Evolutionary conservation across 2,888 invertebrate species (phyloP).

Genomic region (Phania funesta): DNA sequence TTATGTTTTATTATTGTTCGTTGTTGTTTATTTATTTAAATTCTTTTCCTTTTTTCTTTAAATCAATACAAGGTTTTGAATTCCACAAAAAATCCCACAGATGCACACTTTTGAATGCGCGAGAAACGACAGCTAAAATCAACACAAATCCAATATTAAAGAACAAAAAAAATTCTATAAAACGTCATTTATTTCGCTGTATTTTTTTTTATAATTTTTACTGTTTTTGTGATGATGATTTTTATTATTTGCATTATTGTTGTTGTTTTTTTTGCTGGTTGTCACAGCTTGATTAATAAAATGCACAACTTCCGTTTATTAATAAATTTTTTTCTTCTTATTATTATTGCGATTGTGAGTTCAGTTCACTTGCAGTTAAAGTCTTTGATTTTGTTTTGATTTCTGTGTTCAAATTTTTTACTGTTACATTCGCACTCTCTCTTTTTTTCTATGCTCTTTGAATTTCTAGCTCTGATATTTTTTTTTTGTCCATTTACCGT

Average conservation of each 20-base stretch:
- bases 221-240: constrained; percentile 43
- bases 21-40: constrained; percentile 18
- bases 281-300: constrained; percentile 76
- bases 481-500: constrained; percentile 29
- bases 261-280: constrained; percentile 43
- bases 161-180: not conserved
- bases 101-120: constrained; percentile 49
- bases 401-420: constrained; percentile 46
- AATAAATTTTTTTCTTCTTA: constrained; percentile 68
- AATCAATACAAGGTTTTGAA: constrained; percentile 51
- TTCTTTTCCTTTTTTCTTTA: constrained; percentile 22
- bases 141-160: constrained; percentile 38
- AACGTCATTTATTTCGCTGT: constrained; percentile 63
- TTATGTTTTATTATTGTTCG: constrained; percentile 32
- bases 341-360: constrained; percentile 35
- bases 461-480: constrained; percentile 35
- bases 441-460: constrained; percentile 16
- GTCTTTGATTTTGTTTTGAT: constrained; percentile 63
- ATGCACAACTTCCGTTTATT: constrained; percentile 79
- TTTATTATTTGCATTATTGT: constrained; percentile 47
- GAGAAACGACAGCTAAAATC: constrained; percentile 31
- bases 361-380: constrained; percentile 59
- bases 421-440: constrained; percentile 32
- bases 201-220: constrained; percentile 28
- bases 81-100: constrained; percentile 48